A percentile compares a stretch with the other conserved stretches of the same genome.
Evolutionary conservation across 2,113 vertebrate species (phyloP).

Genomic region (Odocoileus hemionus): DNA sequence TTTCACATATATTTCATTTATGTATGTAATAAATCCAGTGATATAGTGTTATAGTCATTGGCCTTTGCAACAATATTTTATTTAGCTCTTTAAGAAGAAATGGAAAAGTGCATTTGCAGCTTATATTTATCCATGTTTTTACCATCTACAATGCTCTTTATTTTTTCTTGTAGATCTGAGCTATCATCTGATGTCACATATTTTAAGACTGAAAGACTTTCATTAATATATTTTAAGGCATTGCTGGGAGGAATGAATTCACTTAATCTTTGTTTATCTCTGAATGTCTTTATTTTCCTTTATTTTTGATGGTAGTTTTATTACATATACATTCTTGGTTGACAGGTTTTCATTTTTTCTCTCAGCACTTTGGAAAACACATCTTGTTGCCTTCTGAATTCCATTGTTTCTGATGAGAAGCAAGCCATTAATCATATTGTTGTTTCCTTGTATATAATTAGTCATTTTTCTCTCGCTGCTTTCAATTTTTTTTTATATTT

Average conservation of each 20-base stretch:
- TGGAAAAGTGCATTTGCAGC: not conserved
- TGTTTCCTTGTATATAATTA: not conserved
- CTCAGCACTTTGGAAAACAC: not conserved
- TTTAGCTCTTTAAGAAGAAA: not conserved
- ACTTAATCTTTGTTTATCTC: not conserved
- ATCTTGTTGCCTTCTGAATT: not conserved
- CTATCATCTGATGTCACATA: not conserved
- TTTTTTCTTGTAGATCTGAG: not conserved
- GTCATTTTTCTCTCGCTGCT: not conserved
- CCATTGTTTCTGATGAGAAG: conserved; percentile 1
- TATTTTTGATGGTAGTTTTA: not conserved
- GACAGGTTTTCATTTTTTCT: not conserved
- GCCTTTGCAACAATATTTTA: not conserved
- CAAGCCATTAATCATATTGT: not conserved
- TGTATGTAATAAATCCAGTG: not conserved
- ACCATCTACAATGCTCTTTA: not conserved
- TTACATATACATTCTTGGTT: not conserved
- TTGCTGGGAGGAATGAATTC: not conserved
- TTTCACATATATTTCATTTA: not conserved
- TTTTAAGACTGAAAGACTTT: not conserved
- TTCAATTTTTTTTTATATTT: not conserved
- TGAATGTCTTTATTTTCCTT: not conserved
- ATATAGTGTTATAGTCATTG: not conserved
- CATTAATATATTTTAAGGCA: conserved; percentile 28
- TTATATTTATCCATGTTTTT: not conserved